Evolutionary conservation across 2,888 invertebrate species (phyloP), one percentile per base, ranked within the genome.

Genomic region (Epistrophe eligans): DNA sequence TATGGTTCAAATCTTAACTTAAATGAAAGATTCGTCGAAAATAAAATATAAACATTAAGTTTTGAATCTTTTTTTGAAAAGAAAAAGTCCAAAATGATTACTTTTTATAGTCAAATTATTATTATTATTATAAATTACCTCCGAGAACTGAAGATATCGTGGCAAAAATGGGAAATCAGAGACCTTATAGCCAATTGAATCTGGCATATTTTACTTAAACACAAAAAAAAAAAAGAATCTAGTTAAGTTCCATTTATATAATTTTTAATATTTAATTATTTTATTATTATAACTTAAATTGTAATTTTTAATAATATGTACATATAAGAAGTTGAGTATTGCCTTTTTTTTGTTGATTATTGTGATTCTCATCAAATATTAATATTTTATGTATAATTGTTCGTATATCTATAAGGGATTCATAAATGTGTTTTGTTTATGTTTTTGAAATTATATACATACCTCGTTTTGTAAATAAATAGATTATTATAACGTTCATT

Each of bases 161-260:
- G 50, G 48, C 48, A 38, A 62, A 64, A 40, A 55, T n/a, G n/a
- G 67, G 48, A 57, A 19, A 35, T 13, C 13, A 38, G 17, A 40
- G 38, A 71, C 45, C 48, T 35, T 35, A 24, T 7, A 73, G 38
- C 70, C 60, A 32, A 71, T 58, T 38, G 35, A 72, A 45, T 77
- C 72, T 80, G 77, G 84, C 77, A 52, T 85, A 55, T 60, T 74
- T 48, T 85, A 81, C 74, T 77, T 77, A 77, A 55, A 64, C 45
- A 7, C 0, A 8, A 1, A n/a, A 45, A 10, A 2, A 38, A 11
- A 19, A 60, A 38, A 60, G 19, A 11, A 17, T n/a, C 8, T 40
- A 62, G 5, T 60, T 17, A 9, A 43, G n/a, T 48, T 45, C 38
- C 35, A 84, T 55, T 55, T n/a, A 15, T 28, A 4, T 55, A 9